phyloP scores from a whole-genome alignment of 1,140 invertebrate species.

The Augochlora pura region DNA sequence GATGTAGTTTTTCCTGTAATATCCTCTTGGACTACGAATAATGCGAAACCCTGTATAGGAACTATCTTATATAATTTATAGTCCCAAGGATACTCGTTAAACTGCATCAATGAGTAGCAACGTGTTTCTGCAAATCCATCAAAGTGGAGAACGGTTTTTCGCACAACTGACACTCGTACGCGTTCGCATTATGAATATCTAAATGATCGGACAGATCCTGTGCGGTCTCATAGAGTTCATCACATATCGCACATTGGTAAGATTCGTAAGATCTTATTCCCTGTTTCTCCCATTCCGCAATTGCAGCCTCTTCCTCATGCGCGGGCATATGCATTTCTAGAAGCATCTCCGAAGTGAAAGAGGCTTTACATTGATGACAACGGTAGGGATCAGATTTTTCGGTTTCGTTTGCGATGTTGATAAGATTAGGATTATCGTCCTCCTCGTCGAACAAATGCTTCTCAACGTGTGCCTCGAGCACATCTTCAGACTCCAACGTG shows the following conservation, averaged over 20 bases:
- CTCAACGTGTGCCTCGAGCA: slow-evolving; percentile 71
- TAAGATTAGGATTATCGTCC: slow-evolving; percentile 76
- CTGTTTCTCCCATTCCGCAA: slow-evolving; percentile 73
- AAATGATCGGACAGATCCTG: slow-evolving; percentile 70
- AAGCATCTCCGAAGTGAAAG: slow-evolving; percentile 70
- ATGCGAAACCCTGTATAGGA: neutral
- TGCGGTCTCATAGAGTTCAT: slow-evolving; percentile 67
- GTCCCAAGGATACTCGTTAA: neutral
- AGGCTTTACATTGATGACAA: slow-evolving; percentile 70
- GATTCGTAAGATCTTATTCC: slow-evolving; percentile 45
- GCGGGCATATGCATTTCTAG: slow-evolving; percentile 73
- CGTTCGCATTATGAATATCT: slow-evolving; percentile 69
- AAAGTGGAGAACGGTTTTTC: slow-evolving; percentile 72
- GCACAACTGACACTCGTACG: slow-evolving; percentile 74
- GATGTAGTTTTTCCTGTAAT: too few relatives aligned
- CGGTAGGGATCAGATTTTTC: slow-evolving; percentile 48
- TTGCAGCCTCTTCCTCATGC: slow-evolving; percentile 74
- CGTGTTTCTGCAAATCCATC: slow-evolving; percentile 72
- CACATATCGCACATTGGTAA: slow-evolving; percentile 70
- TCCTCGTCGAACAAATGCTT: slow-evolving; percentile 75
- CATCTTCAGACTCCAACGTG: slow-evolving; percentile 70
- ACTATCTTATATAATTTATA: neutral
- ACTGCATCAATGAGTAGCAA: slow-evolving; percentile 70
- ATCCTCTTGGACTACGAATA: too few relatives aligned
- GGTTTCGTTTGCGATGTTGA: slow-evolving; percentile 61